Evolutionary conservation across 2,888 invertebrate species (phyloP), one percentile per base, ranked within the genome.

Genomic region (Tiliacea aurago): DNA sequence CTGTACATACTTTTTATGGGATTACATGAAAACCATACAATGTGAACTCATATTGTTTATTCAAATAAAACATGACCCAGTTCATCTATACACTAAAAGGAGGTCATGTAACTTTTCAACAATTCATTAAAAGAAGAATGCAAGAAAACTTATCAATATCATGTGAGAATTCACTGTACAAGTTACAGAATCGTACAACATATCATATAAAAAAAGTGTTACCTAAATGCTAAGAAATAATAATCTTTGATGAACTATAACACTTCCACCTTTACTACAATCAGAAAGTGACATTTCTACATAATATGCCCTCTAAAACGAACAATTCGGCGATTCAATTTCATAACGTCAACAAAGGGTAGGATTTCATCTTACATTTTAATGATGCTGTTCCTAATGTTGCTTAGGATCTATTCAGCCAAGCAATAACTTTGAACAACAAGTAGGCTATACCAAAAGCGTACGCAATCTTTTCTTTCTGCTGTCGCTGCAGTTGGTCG

Each of bases 361-460:
- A 78, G 85, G 91, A 91, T 90, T 94, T 93, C 93, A 94, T 93
- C 94, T 94, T 94, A 95, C 84, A 90, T 89, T 91, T 90, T 90
- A 91, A 89, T 87, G 90, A 88, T 82, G 82, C 88, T 86, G 87
- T 84, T 87, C 84, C 86, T 88, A 86, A 83, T 81, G 73, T 84
- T 76, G 81, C 87, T 94, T 96, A 96, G 88, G 95, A 94, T 89
- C 96, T 93, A 90, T 96, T 96, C 73, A 99, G 96, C 98, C 98
- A 99, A 87, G 98, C 97, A 85, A 99, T 97, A 68, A 98, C 97
- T 96, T 99, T 99, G 86, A 99, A 96, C 85, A 99, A 95, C 92
- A 99, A 97, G 93, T 99, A 99, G 47, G 98, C 98, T 87, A 99
- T 97, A 45, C 99, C 98, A 86, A 98, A 95, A 76, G 98, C 98